Percentiles rank a stretch among this genome's conserved stretches.
phyloP scores from a whole-genome alignment of 2,113 vertebrate species.

The Bubo bubo region DNA sequence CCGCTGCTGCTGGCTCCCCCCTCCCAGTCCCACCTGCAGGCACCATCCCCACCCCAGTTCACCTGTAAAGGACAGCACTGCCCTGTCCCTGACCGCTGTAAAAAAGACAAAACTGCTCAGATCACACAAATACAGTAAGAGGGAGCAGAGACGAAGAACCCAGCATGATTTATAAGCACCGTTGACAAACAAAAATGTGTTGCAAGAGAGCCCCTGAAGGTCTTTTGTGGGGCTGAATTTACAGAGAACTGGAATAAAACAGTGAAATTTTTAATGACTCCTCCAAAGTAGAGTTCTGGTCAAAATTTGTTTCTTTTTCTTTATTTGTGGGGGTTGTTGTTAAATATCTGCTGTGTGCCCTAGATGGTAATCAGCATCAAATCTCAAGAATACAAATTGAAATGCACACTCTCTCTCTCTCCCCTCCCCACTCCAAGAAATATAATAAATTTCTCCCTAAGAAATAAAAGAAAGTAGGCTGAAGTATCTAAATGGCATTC shows the following conservation, averaged over 20 bases:
- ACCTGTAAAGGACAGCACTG: background rate
- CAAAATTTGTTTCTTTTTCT: background rate
- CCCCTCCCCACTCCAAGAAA: background rate
- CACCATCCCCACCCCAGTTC: background rate
- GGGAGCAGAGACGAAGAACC: background rate
- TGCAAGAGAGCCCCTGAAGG: background rate
- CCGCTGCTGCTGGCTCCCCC: fast-evolving
- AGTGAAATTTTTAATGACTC: background rate
- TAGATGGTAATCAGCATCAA: background rate
- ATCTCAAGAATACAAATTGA: background rate
- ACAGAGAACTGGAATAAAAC: background rate
- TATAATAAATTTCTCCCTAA: background rate
- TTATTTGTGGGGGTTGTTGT: background rate
- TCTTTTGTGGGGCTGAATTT: background rate
- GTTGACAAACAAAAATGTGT: background rate
- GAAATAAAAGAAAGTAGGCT: background rate
- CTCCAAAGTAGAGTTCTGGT: background rate
- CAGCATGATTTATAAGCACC: background rate
- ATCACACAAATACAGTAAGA: background rate
- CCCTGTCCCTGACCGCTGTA: background rate
- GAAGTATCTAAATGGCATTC: background rate
- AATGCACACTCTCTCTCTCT: background rate
- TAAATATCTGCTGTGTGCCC: background rate
- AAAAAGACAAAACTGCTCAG: background rate
- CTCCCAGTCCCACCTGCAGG: background rate